Base-by-base conservation (phyloP, 92 coral and sea anemone genomes). In the Epizoanthus scotinus region DNA sequence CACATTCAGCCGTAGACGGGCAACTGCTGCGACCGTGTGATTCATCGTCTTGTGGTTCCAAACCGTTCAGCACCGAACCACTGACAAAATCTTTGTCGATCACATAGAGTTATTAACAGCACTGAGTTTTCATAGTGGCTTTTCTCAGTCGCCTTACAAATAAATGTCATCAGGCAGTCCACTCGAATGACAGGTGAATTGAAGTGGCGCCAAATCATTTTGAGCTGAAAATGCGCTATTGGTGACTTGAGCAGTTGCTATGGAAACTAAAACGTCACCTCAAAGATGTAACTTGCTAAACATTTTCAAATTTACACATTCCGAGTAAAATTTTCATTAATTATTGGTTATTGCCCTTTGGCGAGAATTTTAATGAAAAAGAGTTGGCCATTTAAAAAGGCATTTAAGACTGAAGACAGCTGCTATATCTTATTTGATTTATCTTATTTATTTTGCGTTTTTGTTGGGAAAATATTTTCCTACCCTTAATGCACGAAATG, bases 1-100 rank as follows among this genome's bases (percentile, higher is more conserved):
- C 26, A 83, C 84, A 64, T 90, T 84, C 44, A 90, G 54, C 62
- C 74, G 52, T 20, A 92, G 70, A 9, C 61, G 60, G 70, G 47
- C 70, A 18, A 29, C 19, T 6, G 67, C 17, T 12, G 25, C 17
- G 2, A 21, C 50, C 18, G 81, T 75, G 17, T 75, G 69, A 38
- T 75, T 75, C 81, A 75, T 75, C 24, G 2, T 44, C 14, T 44
- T 44, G 52, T 44, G 52, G 52, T 44, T 44, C 14, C 1, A 44
- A 44, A 12, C 52, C 24, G 8, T 56, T 73, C 31, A 29, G 36
- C 36, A n/a, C 27, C 6, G 19, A 29, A 62, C 14, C 17, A 13
- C 67, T 19, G 36, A 17, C 2, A 29, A 62, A 64, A 40, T 5
- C 42, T 8, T 42, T 36, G 29, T 42, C 36, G 21, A 25, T 44